Evolutionary conservation across 1,140 invertebrate genomes (phyloP), one percentile per base, ranked within the genome.

Genomic region (Bombus sylvicola): DNA sequence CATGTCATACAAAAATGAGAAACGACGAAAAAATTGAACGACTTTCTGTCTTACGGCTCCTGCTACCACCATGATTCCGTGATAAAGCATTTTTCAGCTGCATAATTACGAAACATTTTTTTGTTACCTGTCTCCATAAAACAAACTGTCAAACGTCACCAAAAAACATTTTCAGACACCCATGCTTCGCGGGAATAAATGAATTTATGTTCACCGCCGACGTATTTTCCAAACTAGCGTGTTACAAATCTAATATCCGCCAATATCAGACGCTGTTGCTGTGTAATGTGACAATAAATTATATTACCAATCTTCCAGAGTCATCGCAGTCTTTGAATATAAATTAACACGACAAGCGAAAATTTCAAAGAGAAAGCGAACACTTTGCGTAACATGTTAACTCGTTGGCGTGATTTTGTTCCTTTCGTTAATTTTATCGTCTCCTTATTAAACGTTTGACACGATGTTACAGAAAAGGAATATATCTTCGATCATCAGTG

Each of bases 21-120:
- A 34, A 31, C 15, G 8, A 18, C n/a, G 62, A 66, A 8, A 66
- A 41, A 73, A 73, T 73, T 41, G n/a, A 73, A 73, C 39, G 39
- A 31, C 39, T 41, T 15, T 41, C 71, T 28, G 28, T 41, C 71
- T 71, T 71, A n/a, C 25, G 71, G 39, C 18, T 43, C 39, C 12
- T n/a, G 39, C 28, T 10, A 2, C 15, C 8, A 5, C 28, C 39
- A 41, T 15, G 39, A 72, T 72, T 41, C 39, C 71, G 34, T 39
- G 37, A 73, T 43, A 73, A 18, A 73, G 37, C 71, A 73, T 41
- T 39, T 73, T 73, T 41, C 71, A 73, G 13, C 71, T 18, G 28
- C 28, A n/a, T 73, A 73, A 73, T 73, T 73, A 41, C 71, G 34
- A 41, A 22, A 43, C 39, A 73, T 41, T 73, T 41, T n/a, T 73